Percentiles rank a stretch among this genome's conserved stretches.
phyloP scores from a whole-genome alignment of 2,113 vertebrate species.

The Etheostoma spectabile region DNA sequence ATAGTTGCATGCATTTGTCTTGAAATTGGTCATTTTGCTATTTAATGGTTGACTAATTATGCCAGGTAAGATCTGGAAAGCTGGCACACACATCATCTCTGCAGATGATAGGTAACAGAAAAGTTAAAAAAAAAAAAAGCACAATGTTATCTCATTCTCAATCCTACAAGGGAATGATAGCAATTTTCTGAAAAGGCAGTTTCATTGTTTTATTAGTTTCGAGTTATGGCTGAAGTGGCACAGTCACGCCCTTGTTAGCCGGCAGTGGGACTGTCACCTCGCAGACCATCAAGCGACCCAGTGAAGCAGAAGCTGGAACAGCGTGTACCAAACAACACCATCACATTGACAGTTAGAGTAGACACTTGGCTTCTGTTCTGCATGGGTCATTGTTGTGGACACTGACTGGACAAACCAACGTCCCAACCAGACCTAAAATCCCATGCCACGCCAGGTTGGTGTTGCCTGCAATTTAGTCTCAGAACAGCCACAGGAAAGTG shows the following conservation, averaged over 20 bases:
- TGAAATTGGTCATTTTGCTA: too few relatives aligned
- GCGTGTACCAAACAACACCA: constrained; percentile 57
- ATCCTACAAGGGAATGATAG: too few relatives aligned
- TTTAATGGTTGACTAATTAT: too few relatives aligned
- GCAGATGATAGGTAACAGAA: background rate
- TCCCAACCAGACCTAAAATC: constrained; percentile 25
- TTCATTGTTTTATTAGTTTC: constrained; percentile 37
- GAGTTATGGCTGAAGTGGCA: constrained; percentile 42
- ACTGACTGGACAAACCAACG: constrained; percentile 2
- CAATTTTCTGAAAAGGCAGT: constrained; percentile 11
- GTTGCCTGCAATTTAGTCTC: background rate
- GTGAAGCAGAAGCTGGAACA: constrained; percentile 71
- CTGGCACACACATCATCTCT: background rate
- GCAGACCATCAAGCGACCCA: constrained; percentile 31
- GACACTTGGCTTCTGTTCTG: constrained; percentile 60
- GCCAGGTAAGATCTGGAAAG: too few relatives aligned
- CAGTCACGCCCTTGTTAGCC: constrained; percentile 64
- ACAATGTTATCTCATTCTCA: background rate
- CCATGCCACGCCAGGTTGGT: constrained; percentile 8
- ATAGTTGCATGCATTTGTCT: too few relatives aligned
- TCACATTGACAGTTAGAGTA: constrained; percentile 40
- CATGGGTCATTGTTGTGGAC: constrained; percentile 6
- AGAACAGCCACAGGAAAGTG: background rate
- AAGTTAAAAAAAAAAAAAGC: background rate
- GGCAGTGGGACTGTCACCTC: constrained; percentile 57